Evolutionary conservation across 37 sponge, comb jelly and placozoan species (phyloP).

Genomic region (Halisarca cf. caerulea): DNA sequence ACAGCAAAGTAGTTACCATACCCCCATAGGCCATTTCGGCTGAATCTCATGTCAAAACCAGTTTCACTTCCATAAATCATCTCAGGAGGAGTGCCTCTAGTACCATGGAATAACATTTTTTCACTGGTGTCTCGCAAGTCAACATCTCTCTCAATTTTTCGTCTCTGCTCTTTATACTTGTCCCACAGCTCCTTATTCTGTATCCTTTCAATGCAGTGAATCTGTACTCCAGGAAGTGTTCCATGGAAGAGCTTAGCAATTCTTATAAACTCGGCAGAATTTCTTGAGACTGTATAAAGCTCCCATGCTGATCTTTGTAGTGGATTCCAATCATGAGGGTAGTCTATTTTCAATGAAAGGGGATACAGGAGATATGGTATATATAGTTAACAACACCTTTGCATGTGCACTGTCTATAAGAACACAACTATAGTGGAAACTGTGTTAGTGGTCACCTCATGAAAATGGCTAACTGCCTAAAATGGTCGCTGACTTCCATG

Average conservation of each 20-base stretch:
- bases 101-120: conserved; percentile 31
- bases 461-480: no score
- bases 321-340: neutral
- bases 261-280: neutral
- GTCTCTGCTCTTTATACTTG: neutral
- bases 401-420: no score
- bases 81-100: conserved; percentile 8
- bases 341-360: no score
- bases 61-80: conserved; percentile 14
- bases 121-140: neutral
- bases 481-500: no score
- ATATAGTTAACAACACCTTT: no score
- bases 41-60: conserved; percentile 14
- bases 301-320: neutral
- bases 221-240: conserved; percentile 9
- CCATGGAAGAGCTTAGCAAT: neutral
- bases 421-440: no score
- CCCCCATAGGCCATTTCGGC: conserved; percentile 27
- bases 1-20: conserved; percentile 33
- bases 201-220: conserved; percentile 30
- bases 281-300: neutral
- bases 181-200: conserved; percentile 21
- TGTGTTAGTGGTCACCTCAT: no score
- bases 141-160: neutral
- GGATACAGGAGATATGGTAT: no score